Evolutionary conservation across 2,888 invertebrate species (phyloP), one percentile per base, ranked within the genome.

Genomic region (Himalopsyche kuldschensis): DNA sequence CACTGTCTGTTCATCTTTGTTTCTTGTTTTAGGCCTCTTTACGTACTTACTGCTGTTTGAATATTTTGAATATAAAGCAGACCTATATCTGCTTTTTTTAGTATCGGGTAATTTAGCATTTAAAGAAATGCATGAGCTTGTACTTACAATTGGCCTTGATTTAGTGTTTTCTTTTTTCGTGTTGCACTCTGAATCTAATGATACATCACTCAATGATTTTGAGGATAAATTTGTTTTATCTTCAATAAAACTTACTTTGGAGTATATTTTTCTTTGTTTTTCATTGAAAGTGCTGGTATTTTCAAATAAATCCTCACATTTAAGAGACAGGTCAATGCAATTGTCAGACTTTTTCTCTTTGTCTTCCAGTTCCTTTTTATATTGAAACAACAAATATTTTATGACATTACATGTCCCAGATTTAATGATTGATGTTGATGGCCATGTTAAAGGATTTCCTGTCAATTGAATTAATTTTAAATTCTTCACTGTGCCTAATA

Each of bases 401-500:
- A 90, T 87, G 10, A 90, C 86, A 84, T 88, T 88, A 46, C 89
- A 87, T 27, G 91, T 90, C 41, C 95, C 95, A 76, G 90, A 90
- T 75, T 89, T 89, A 32, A 94, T 87, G 4, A 95, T 88, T 76
- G 92, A 90, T 84, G 88, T 88, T 27, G 92, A 90, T 15, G 95
- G 95, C 88, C 92, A 94, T 46, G 87, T 88, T 11, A 95, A 87
- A 0, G 94, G 94, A 88, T 95, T 95, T 69, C 93, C 92, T 63
- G 90, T 89, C 69, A 94, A 86, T 88, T 94, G 94, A 3, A 95
- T 89, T 11, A 92, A 93, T 90, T 93, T 94, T 85, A 95, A 89
- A 84, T 91, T 93, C 27, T 90, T 88, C 17, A 94, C 89, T 5
- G 93, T 91, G 88, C 95, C 94, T 17, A 95, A 88, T 90, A 94